Conservation (phyloP, 2,797 vertebrate genomes). For the Morelia viridis region DNA sequence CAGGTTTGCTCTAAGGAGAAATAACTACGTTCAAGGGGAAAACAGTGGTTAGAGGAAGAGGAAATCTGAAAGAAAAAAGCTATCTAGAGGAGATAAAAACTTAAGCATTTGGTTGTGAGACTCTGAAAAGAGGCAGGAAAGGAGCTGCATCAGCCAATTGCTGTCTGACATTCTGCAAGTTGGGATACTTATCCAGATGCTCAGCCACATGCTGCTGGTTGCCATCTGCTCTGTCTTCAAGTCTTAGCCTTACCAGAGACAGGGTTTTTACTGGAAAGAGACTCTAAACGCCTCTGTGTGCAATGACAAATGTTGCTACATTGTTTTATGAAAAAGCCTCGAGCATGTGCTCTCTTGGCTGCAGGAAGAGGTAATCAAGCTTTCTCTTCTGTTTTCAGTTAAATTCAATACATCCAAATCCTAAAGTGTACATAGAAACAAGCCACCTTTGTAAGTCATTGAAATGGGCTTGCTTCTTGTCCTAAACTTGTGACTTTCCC, state of each 20-base stretch:
- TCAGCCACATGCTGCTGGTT: slow-evolving; percentile 37
- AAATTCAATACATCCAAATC: background rate
- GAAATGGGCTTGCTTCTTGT: background rate
- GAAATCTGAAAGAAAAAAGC: slow-evolving; percentile 15
- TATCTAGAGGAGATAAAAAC: slow-evolving; percentile 55
- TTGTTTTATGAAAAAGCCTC: background rate
- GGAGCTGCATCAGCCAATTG: slow-evolving; percentile 33
- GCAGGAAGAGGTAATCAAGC: background rate
- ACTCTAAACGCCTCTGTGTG: background rate
- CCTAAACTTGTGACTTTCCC: too few species aligned
- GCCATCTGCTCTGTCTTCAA: slow-evolving; percentile 36
- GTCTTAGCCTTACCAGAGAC: slow-evolving; percentile 25
- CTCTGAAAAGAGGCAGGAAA: slow-evolving; percentile 41
- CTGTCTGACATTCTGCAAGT: slow-evolving; percentile 38
- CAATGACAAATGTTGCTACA: background rate
- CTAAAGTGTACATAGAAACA: background rate
- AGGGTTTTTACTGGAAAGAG: slow-evolving; percentile 26
- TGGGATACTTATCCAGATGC: slow-evolving; percentile 38
- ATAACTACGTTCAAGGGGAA: rapidly evolving
- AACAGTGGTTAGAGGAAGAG: background rate
- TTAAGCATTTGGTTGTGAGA: slow-evolving; percentile 38
- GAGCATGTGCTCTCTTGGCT: background rate
- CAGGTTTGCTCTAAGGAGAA: background rate
- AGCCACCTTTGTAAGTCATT: background rate
- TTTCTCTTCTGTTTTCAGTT: background rate